These are phyloP conservation scores for Acanthis flammea DNA, from an alignment of 2,797 vertebrate species.

Conservation along the genomic window DNA sequence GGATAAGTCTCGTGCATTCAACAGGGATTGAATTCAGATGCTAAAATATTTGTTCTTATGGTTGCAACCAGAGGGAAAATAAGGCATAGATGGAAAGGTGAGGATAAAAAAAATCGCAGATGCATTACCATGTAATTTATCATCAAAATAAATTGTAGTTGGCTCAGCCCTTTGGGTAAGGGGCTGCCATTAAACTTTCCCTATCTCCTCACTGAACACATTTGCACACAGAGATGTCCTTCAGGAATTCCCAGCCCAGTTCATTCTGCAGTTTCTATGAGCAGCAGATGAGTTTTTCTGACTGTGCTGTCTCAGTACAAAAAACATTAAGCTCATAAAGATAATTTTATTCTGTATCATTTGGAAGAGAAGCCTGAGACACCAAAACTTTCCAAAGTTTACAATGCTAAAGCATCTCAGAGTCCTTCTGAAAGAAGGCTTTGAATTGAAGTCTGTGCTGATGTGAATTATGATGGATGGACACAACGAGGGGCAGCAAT, in stretches of 20 bases:
- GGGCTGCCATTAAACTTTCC: not conserved
- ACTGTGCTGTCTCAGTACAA: not conserved
- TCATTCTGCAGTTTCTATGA: not conserved
- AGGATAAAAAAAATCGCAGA: not conserved
- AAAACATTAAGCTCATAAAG: not conserved
- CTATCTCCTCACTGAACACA: not conserved
- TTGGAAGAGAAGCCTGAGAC: not conserved
- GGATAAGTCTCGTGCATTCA: not conserved
- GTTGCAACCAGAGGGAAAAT: not conserved
- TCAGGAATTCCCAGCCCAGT: not conserved
- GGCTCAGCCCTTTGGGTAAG: not conserved
- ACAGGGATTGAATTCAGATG: not conserved
- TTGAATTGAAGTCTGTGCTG: constrained; percentile 11
- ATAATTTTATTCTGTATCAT: not conserved
- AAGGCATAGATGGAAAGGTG: not conserved
- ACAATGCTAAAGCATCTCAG: not conserved
- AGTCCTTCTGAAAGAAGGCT: not conserved
- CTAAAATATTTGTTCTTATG: not conserved
- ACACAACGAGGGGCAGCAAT: not conserved
- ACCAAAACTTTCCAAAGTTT: not conserved
- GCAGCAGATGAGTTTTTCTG: not conserved
- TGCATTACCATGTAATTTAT: not conserved
- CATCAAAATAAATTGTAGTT: not conserved
- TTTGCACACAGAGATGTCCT: not conserved
- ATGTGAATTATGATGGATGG: constrained; percentile 21